Evolutionary conservation across 2,113 vertebrate species (phyloP).

Genomic region (Prunella himalayana): DNA sequence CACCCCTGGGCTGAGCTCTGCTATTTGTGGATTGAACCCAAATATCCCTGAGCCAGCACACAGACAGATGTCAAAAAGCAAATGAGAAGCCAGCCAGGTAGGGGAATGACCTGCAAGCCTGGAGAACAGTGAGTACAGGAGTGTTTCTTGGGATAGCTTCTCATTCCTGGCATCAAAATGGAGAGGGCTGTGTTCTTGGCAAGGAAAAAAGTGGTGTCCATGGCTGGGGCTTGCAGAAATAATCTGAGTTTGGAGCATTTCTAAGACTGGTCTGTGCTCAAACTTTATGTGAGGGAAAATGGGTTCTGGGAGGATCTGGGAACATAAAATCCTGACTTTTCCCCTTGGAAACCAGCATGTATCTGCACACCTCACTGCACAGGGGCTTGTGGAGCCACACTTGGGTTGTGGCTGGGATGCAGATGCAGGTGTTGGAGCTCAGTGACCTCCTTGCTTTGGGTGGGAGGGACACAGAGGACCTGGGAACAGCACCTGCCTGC

Average conservation of each 20-base stretch:
- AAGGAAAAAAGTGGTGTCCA: background rate
- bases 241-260: background rate
- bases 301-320: background rate
- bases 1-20: background rate
- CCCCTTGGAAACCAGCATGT: rapidly evolving
- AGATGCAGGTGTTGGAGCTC: rapidly evolving
- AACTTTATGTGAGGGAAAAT: background rate
- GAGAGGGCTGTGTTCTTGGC: background rate
- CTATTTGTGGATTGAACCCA: background rate
- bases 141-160: background rate
- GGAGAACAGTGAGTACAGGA: background rate
- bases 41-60: background rate
- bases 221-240: background rate
- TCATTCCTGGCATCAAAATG: rapidly evolving
- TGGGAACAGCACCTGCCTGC: background rate
- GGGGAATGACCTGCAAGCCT: background rate
- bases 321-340: background rate
- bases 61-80: background rate
- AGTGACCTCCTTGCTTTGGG: background rate
- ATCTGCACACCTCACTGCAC: background rate
- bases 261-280: background rate
- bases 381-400: background rate
- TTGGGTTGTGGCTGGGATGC: background rate
- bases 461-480: background rate
- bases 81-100: background rate